These are phyloP conservation scores for Turritopsis dohrnii DNA, from an alignment of 30 jellyfish, hydroid and myxozoan species.

Conservation along the genomic window DNA sequence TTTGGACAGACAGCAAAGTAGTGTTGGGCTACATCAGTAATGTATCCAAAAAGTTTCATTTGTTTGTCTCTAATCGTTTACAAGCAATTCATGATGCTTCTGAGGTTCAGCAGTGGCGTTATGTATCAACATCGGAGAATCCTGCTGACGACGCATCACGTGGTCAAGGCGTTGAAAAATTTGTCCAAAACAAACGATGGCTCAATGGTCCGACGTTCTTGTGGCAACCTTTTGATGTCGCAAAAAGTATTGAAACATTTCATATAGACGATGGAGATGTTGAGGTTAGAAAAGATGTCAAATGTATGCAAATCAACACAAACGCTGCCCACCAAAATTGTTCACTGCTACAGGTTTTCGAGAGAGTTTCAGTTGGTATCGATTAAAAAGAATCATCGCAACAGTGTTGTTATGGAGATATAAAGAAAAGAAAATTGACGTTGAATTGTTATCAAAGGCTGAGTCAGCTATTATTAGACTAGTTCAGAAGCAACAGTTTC, in stretches of 20 bases:
- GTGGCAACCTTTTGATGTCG: background rate
- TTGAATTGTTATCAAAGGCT: background rate
- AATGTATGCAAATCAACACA: background rate
- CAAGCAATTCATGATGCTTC: slow-evolving; percentile 46
- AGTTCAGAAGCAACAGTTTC: background rate
- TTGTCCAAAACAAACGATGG: slow-evolving; percentile 28
- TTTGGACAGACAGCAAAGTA: slow-evolving; percentile 60
- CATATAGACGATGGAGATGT: background rate
- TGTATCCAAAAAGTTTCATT: slow-evolving; percentile 23
- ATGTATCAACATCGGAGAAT: slow-evolving; percentile 16
- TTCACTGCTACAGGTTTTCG: background rate
- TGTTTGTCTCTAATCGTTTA: slow-evolving; percentile 41
- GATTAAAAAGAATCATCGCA: background rate
- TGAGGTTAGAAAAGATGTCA: background rate
- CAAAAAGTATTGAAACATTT: background rate
- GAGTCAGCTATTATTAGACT: background rate
- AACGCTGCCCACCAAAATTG: too few species aligned
- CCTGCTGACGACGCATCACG: slow-evolving; percentile 60
- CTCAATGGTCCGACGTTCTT: slow-evolving; percentile 32
- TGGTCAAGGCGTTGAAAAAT: slow-evolving; percentile 25
- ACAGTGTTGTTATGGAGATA: background rate
- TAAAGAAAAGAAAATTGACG: background rate
- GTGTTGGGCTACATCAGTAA: slow-evolving; percentile 40
- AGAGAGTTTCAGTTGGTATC: slow-evolving; percentile 11
- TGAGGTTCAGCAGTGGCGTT: slow-evolving; percentile 42